Percentiles rank a stretch among this genome's conserved stretches.
These are phyloP conservation scores for Chelonoidis abingdonii DNA, from an alignment of 2,113 vertebrate genomes.

Conservation along the genomic window DNA sequence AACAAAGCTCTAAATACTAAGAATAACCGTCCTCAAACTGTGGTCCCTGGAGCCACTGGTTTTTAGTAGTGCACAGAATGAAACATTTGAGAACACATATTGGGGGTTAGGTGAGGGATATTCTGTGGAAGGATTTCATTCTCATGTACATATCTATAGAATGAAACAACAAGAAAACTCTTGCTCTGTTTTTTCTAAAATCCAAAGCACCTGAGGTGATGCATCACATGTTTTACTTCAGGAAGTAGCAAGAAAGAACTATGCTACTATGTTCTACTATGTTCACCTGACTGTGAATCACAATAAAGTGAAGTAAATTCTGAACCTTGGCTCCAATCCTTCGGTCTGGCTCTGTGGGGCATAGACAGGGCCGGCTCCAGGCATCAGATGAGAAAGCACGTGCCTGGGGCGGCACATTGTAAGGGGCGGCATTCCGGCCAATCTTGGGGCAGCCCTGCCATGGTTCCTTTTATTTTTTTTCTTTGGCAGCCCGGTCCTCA, in stretches of 20 bases:
- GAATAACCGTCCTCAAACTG: neutral
- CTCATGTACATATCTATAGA: neutral
- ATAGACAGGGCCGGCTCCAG: neutral
- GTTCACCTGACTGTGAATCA: neutral
- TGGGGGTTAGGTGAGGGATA: neutral
- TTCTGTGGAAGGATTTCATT: conserved; percentile 1
- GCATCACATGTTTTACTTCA: neutral
- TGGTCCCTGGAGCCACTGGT: fast-evolving
- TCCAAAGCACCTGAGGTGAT: neutral
- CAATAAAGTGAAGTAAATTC: neutral
- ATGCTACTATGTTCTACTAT: neutral
- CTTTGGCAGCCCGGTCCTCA: too few relatives aligned
- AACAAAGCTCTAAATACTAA: neutral
- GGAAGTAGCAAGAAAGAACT: neutral
- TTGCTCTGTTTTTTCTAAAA: neutral
- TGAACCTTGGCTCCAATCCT: neutral
- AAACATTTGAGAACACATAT: neutral
- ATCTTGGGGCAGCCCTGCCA: too few relatives aligned
- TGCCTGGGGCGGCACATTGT: too few relatives aligned
- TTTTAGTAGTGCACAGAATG: neutral
- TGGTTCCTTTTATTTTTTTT: too few relatives aligned
- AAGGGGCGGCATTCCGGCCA: too few relatives aligned
- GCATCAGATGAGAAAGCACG: too few relatives aligned
- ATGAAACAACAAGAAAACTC: fast-evolving
- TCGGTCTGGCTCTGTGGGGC: neutral